Evolutionary conservation across 2,888 invertebrate species (phyloP).

Genomic region (Drosophila mimica): DNA sequence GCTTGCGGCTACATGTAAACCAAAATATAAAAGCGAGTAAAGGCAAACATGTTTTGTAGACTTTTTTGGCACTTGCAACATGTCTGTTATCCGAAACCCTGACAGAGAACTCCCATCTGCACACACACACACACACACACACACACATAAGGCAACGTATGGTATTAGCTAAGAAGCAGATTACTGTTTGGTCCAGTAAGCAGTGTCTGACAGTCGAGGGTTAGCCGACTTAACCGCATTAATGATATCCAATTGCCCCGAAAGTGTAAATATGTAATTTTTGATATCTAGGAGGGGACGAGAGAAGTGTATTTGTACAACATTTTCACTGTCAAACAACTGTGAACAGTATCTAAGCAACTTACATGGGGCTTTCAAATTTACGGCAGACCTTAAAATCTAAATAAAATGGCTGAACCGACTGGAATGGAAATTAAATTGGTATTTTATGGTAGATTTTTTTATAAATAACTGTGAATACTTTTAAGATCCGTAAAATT

Average conservation of each 20-base stretch:
- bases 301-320: conserved; percentile 43
- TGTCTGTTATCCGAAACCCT: conserved; percentile 35
- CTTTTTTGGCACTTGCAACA: conserved; percentile 65
- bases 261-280: conserved; percentile 64
- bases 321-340: conserved; percentile 55
- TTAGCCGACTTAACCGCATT: conserved; percentile 71
- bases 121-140: neutral
- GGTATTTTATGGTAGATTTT: neutral
- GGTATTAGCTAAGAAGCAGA: conserved; percentile 3
- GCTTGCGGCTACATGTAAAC: conserved; percentile 22
- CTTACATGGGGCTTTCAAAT: conserved; percentile 22
- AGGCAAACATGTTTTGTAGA: conserved; percentile 50
- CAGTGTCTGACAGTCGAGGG: conserved; percentile 39
- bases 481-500: neutral
- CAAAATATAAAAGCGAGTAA: conserved; percentile 30
- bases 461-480: neutral
- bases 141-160: conserved; percentile 6
- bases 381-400: neutral
- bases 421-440: conserved; percentile 18
- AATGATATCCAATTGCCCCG: conserved; percentile 54
- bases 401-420: neutral
- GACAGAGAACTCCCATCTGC: conserved; percentile 10
- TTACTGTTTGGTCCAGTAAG: conserved; percentile 29
- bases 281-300: conserved; percentile 22
- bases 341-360: conserved; percentile 46